A percentile compares a stretch with the other conserved stretches of the same genome.
Conservation (phyloP, 2,797 vertebrate species). For the Cossypha heuglini region DNA sequence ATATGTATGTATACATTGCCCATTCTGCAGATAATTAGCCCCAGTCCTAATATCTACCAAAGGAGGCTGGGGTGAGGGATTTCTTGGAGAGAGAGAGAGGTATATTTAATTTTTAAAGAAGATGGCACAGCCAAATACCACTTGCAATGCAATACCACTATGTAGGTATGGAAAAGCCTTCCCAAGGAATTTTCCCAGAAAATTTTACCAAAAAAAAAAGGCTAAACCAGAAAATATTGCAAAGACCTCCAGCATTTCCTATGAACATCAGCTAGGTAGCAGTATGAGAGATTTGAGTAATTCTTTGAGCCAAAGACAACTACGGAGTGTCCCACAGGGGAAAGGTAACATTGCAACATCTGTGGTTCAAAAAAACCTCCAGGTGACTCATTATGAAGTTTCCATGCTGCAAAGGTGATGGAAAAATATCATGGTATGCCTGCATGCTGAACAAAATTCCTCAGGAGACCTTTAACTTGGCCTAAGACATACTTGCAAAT, state of each 20-base stretch:
- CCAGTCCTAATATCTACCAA: background rate
- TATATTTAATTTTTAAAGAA: background rate
- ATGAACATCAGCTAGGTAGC: background rate
- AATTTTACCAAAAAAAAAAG: background rate
- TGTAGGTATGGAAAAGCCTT: background rate
- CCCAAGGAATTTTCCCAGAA: background rate
- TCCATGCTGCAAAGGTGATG: background rate
- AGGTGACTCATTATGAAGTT: background rate
- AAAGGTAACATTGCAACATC: background rate
- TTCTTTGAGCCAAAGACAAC: background rate
- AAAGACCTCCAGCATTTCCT: background rate
- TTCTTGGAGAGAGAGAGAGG: background rate
- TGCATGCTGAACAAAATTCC: background rate
- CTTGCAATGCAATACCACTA: background rate
- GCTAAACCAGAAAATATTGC: background rate
- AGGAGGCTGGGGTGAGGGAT: background rate
- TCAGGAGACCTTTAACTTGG: background rate
- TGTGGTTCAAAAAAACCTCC: background rate
- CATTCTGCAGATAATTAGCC: background rate
- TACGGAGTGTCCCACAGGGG: background rate
- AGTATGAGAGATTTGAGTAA: background rate
- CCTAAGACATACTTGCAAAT: background rate
- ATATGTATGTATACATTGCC: background rate
- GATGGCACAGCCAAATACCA: background rate
- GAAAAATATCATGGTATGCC: background rate